Conservation (phyloP, 2,888 invertebrate genomes). For the Tyria jacobaeae region DNA sequence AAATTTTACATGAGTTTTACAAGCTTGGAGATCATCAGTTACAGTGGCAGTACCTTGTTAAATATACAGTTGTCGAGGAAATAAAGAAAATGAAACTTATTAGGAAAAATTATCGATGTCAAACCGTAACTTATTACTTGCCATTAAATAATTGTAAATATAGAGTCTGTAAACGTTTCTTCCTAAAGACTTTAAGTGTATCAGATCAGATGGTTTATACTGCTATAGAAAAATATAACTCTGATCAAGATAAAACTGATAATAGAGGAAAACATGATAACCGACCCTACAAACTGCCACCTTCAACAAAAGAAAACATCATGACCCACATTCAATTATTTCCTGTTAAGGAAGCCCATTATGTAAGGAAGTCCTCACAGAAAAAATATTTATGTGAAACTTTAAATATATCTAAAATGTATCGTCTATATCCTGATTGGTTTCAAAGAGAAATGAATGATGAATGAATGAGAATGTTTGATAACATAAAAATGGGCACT, state of each 20-base stretch:
- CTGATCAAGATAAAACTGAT: slow-evolving; percentile 12
- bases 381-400: slow-evolving; percentile 28
- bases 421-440: slow-evolving; percentile 23
- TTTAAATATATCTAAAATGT: slow-evolving; percentile 39
- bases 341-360: slow-evolving; percentile 28
- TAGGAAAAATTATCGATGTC: slow-evolving; percentile 11
- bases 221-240: slow-evolving; percentile 10
- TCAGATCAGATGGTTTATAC: slow-evolving; percentile 7
- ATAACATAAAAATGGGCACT: neutral
- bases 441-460: slow-evolving; percentile 2
- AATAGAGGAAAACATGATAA: slow-evolving; percentile 27
- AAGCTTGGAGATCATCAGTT: slow-evolving; percentile 31
- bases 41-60: slow-evolving; percentile 31
- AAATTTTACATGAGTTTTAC: no score
- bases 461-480: no score
- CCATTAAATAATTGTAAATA: slow-evolving; percentile 4
- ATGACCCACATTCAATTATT: slow-evolving; percentile 16
- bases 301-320: slow-evolving; percentile 10
- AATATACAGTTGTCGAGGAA: slow-evolving; percentile 11
- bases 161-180: slow-evolving; percentile 5
- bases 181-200: slow-evolving; percentile 13
- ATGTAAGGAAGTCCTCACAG: neutral
- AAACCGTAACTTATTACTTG: slow-evolving; percentile 7
- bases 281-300: slow-evolving; percentile 9
- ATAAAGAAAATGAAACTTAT: slow-evolving; percentile 28